Base-by-base conservation (phyloP, 2,113 vertebrate genomes). In the Amazona vittata region DNA sequence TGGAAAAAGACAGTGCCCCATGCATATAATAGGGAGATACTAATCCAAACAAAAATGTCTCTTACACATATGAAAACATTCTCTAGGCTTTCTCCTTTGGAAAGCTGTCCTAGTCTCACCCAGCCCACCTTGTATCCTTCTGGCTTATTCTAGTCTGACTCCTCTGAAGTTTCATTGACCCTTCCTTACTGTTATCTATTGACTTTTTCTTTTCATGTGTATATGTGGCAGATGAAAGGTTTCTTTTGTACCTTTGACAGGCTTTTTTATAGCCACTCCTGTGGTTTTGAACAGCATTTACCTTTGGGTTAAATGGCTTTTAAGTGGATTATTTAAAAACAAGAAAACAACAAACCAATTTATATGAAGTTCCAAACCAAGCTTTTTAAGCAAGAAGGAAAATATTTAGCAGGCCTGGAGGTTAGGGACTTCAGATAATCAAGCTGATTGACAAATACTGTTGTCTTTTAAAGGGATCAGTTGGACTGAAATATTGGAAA, bases 141-240 rank as follows among this genome's bases (percentile, higher is more conserved):
- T 81, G 59, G 5, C n/a, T 94, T 50, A 57, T 95, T 97, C 68
- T 84, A 78, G 82, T 82, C 57, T 49, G 37, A 37, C 35, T 91
- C 31, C 12, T 90, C 71, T 83, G 59, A 95, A 93, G 43, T 92
- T 95, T 95, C 31, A 81, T 92, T 96, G 96, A 97, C 89, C 70
- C 53, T 94, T 83, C 53, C 47, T 88, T 90, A 64, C 43, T 64
- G 37, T 3, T 47, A 3, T 83, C 6, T 64, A 28, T 75, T 85
- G 44, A 44, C 47, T 88, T 88, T 64, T 90, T 50, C 35, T 75
- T 87, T 94, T 89, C 65, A 89, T 67, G 28, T 49, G 52, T 91
- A 29, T 79, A 39, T n/a, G 59, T 2, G 1, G 28, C 35, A 88
- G 79, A 78, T 69, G 29, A 96, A 57, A 74, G 55, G 65, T 77